Base-by-base conservation (phyloP, 23 tunicate species). In the Phallusia fumigata region DNA sequence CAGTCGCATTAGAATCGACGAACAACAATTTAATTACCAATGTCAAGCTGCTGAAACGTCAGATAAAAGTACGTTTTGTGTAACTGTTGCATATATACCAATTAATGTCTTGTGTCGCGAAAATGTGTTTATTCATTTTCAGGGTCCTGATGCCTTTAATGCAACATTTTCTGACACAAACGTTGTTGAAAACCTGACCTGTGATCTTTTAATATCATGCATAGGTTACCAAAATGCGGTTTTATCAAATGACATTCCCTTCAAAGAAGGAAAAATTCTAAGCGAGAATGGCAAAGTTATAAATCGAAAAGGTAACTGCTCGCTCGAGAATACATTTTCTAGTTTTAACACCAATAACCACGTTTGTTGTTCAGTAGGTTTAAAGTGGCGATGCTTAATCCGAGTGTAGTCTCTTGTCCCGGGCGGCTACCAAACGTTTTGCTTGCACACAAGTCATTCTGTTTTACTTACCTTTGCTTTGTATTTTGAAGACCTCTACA, bases 221-320 rank as follows among this genome's bases (percentile, higher is more conserved):
- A 89, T 94, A 44, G 98, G 98, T 22, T 89, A 94, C 81, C 73
- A 78, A 21, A 89, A 89, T 44, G 73, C 64, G 15, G 75, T 80
- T 16, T 2, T 94, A 31, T 26, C 65, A 3, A 0, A 24, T 19
- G 11, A 34, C 51, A 74, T 94, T 40, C 90, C 90, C 0, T 88
- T 73, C 78, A 19, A 53, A 35, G 73, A 89, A 35, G 98, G 88
- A n/a, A 86, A 83, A 64, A 85, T 94, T 33, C 31, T 73, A 0
- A 81, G 81, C 36, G 64, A 64, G 22, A 65, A 74, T 40, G 98
- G 98, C 31, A 51, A 32, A 40, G 53, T 87, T 3, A 2, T 6
- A 3, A 64, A 45, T 44, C 30, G 36, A 31, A 21, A 77, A 77
- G 81, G 81, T 77, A 35, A 58, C 26, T n/a, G n/a, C n/a, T n/a